Base-by-base conservation (phyloP, 2,888 invertebrate species). In the Tubulanus polymorphus region DNA sequence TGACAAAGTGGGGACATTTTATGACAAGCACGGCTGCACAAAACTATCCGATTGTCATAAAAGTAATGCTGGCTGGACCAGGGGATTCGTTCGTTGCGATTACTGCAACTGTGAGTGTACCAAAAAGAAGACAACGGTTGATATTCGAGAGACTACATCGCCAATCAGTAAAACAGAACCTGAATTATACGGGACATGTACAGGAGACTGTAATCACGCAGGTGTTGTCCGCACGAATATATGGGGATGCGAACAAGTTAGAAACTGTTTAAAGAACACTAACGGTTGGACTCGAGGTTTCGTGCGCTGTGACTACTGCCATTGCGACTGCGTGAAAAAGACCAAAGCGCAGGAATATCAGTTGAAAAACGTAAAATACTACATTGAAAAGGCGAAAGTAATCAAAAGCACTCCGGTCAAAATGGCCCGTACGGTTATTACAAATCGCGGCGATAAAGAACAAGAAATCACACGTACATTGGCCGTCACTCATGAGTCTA, bases 241-340 rank as follows among this genome's bases (percentile, higher is more conserved):
- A 32, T 12, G n/a, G 35, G 35, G 35, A 10, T 32, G 35, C 35
- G 10, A 32, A 32, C 10, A 32, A 32, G n/a, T 32, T 32, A 12
- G 35, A n/a, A n/a, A 48, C 48, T 48, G 48, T 28, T 5, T 12
- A 23, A 23, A 8, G n/a, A 28, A 48, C 6, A 26, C 15, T 18
- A 23, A 12, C n/a, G 48, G 48, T 28, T 48, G 48, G 48, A 26
- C 8, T 10, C 48, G 48, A 6, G 48, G 48, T 28, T 48, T 48
- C 26, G 48, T 48, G 23, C 20, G 48, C 10, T 48, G 48, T 28
- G 27, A 48, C 26, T 48, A 48, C 26, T 48, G 48, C 48, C n/a
- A 23, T 8, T 48, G 48, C 48, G 10, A 26, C 8, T 48, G 48
- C 27, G 48, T 48, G 20, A 48, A 48, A n/a, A 6, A 10, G 8